Evolutionary conservation across 2,113 vertebrate genomes (phyloP).

Genomic region (zebrafish (Danio rerio)): DNA sequence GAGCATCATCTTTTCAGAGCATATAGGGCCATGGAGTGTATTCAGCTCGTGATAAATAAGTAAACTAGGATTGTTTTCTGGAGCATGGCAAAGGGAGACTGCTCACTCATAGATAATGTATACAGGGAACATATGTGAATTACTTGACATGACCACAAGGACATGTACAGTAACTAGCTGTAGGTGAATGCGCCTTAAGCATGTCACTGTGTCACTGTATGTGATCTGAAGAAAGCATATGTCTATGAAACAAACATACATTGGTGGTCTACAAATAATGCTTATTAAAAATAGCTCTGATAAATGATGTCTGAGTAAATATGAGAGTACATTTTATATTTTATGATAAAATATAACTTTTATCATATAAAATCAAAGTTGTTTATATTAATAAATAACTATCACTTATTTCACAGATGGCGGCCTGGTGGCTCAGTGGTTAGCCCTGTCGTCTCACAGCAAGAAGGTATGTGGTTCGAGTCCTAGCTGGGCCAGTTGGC

Average conservation of each 20-base stretch:
- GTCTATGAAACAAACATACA: conserved; percentile 8
- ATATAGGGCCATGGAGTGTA: conserved; percentile 50
- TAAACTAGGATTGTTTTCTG: conserved; percentile 59
- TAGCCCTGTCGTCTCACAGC: too few species aligned
- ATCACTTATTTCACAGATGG: too few species aligned
- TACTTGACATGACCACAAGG: conserved; percentile 41
- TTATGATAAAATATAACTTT: too few species aligned
- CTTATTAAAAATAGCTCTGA: too few species aligned
- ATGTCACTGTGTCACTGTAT: neutral
- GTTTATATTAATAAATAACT: too few species aligned
- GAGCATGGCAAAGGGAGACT: conserved; percentile 32
- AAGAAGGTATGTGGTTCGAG: too few species aligned
- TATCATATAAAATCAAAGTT: too few species aligned
- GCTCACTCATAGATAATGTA: conserved; percentile 58
- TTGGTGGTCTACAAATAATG: too few species aligned
- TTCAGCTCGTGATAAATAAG: conserved; percentile 52
- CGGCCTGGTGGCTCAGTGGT: too few species aligned
- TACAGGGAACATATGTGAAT: conserved; percentile 57
- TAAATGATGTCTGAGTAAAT: too few species aligned
- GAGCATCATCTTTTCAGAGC: conserved; percentile 63
- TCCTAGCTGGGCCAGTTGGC: too few species aligned
- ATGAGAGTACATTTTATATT: too few species aligned
- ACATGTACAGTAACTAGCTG: neutral
- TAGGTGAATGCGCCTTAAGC: neutral
- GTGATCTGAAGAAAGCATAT: neutral